Base-by-base conservation (phyloP, 2,113 vertebrate genomes). In the Gnathonemus echidnorhynchus region DNA sequence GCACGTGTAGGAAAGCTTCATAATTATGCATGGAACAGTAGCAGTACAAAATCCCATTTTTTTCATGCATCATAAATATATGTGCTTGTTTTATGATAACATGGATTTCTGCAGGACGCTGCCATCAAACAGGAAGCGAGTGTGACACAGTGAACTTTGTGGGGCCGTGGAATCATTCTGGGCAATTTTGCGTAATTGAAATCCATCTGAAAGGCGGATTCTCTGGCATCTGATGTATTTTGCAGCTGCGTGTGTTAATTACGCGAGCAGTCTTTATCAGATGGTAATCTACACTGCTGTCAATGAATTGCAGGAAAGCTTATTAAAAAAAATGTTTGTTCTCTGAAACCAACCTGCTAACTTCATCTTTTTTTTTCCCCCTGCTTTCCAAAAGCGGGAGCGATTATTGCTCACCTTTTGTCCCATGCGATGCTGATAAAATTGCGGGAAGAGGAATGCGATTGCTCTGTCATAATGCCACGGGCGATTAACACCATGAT, bases 241-340 rank as follows among this genome's bases (percentile, higher is more conserved):
- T 53, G 48, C 48, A 52, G 46, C 49, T 53, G 50, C 21, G 85
- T 48, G 27, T 93, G 94, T 94, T 90, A 94, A 95, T 94, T 88
- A 39, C 3, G n/a, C 2, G 88, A 91, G 93, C 92, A 91, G 86
- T 91, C 91, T 91, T 80, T 91, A 92, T 93, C 92, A 91, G 90
- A 87, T 66, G 17, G 90, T 91, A 91, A 74, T 90, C 70, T 93
- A 89, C 93, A 92, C 91, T 91, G 90, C 92, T 62, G 62, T 92
- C 48, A 87, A 87, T 93, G 93, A 93, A 92, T 90, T 91, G 89
- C 91, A 92, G 91, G 93, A 92, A 91, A 91, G 93, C 93, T 95
- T 93, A 94, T 94, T 95, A 94, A 94, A 92, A 87, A 85, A 84
- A 80, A 90, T 74, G 77, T 62, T 86, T 89, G 15, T 77, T 91